phyloP scores from a whole-genome alignment of 2,113 vertebrate species.

The Meles meles region DNA sequence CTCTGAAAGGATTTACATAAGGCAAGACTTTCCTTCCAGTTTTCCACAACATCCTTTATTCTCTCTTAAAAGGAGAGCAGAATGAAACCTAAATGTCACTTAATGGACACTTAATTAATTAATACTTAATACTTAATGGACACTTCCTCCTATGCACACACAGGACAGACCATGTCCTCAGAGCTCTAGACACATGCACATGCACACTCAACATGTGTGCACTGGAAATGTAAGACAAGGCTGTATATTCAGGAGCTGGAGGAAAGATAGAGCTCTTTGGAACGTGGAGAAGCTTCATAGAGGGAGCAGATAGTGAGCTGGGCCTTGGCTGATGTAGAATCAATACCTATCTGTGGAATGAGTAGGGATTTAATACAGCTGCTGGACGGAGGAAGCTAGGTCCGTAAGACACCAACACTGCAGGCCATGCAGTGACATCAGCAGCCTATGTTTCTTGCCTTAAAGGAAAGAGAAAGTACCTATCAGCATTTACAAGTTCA shows the following conservation, averaged over 20 bases:
- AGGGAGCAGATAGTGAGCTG: neutral
- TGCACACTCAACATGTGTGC: accelerated
- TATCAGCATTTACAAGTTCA: neutral
- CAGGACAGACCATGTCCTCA: neutral
- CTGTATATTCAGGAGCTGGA: neutral
- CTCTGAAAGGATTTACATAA: neutral
- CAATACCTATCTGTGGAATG: neutral
- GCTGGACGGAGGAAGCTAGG: neutral
- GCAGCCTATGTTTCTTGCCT: neutral
- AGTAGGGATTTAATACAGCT: neutral
- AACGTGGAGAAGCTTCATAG: neutral
- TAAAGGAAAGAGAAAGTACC: neutral
- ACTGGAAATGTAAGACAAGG: neutral
- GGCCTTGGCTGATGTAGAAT: neutral
- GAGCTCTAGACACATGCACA: neutral
- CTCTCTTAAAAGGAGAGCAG: constrained; percentile 6
- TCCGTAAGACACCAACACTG: neutral
- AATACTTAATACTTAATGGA: neutral
- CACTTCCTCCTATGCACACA: neutral
- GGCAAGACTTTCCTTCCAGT: neutral
- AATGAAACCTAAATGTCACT: neutral
- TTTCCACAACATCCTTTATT: neutral
- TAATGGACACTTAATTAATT: neutral
- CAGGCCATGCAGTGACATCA: neutral
- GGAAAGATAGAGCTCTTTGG: neutral